A percentile compares a stretch with the other conserved stretches of the same genome.
Evolutionary conservation across 2,888 invertebrate species (phyloP).

Genomic region (Pteria penguin): DNA sequence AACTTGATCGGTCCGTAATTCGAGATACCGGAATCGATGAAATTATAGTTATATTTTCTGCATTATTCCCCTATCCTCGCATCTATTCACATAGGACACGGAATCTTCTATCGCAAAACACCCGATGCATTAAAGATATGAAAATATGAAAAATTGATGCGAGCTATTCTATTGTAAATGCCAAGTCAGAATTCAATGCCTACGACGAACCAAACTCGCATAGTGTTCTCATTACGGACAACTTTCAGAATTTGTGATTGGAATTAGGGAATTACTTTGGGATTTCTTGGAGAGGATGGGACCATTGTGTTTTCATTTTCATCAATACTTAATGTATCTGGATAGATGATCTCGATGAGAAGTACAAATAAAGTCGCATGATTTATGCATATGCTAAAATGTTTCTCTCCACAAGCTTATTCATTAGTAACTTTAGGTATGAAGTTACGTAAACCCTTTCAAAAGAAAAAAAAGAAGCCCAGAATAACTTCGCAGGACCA

Average conservation of each 20-base stretch:
- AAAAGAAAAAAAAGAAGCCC: no score
- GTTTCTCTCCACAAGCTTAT: no score
- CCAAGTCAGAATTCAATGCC: neutral
- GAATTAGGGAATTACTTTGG: neutral
- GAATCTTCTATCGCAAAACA: slow-evolving; percentile 9
- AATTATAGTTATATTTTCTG: neutral
- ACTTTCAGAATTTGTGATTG: slow-evolving; percentile 6
- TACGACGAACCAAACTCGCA: neutral
- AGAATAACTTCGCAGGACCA: no score
- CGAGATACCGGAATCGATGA: slow-evolving; percentile 1
- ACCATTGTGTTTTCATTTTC: neutral
- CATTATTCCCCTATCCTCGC: neutral
- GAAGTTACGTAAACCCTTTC: no score
- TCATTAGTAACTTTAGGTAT: no score
- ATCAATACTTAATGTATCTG: neutral
- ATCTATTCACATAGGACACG: slow-evolving; percentile 3
- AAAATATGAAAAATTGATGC: slow-evolving; percentile 59
- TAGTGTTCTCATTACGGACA: neutral
- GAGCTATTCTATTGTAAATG: slow-evolving; percentile 44
- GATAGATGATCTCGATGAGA: neutral
- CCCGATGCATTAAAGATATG: slow-evolving; percentile 58
- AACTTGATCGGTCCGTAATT: neutral
- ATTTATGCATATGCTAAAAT: no score
- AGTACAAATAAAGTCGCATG: no score
- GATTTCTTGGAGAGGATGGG: neutral